A percentile compares a stretch with the other conserved stretches of the same genome.
Conservation (phyloP, 2,113 vertebrate species). For the Oncorhynchus mykiss region DNA sequence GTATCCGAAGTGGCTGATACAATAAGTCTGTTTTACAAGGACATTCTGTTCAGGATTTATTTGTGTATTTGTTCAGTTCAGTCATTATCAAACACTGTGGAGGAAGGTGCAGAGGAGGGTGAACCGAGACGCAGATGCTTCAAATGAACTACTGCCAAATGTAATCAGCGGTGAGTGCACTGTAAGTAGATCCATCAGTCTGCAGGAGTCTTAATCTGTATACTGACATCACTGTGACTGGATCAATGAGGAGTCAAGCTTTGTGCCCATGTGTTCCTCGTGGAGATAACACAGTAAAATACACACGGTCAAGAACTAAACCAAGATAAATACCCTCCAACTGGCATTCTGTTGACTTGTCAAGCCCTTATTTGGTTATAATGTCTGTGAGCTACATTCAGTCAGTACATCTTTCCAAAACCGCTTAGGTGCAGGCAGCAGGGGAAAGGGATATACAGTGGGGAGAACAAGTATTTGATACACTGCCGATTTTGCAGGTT, state of each 20-base stretch:
- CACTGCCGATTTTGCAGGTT: too few species aligned
- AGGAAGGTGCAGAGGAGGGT: slow-evolving; percentile 1
- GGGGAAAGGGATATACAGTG: background rate
- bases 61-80: slow-evolving; percentile 1
- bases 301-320: background rate
- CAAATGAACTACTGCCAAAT: background rate
- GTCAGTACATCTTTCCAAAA: background rate
- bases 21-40: background rate
- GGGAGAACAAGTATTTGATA: too few species aligned
- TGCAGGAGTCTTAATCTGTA: background rate
- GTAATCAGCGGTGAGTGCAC: background rate
- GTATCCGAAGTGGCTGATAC: background rate
- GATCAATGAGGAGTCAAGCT: background rate
- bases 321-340: background rate
- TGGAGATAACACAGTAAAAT: background rate
- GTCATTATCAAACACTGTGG: slow-evolving; percentile 1
- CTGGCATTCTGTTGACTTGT: too few species aligned
- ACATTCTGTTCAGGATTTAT: background rate
- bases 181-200: background rate
- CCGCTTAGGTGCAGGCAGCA: background rate
- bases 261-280: background rate
- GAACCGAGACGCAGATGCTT: slow-evolving; percentile 1
- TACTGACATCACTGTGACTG: background rate
- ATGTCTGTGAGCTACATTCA: too few species aligned
- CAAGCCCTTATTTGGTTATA: background rate